A percentile compares a stretch with the other conserved stretches of the same genome.
phyloP scores from a whole-genome alignment of 1,140 invertebrate genomes.

The Diabrotica virgifera region DNA sequence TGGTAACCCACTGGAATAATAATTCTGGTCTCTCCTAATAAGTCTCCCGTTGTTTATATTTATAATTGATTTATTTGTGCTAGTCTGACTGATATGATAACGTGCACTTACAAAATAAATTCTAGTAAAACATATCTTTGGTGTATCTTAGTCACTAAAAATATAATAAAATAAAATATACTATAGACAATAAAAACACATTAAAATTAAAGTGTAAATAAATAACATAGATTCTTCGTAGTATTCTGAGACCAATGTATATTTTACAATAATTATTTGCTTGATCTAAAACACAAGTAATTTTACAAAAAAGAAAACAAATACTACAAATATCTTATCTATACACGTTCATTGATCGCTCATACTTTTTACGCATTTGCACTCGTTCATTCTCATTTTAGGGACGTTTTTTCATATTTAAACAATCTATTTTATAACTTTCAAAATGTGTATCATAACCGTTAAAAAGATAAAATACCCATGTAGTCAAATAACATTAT shows the following conservation, averaged over 20 bases:
- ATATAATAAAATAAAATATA: conserved; percentile 43
- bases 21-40: too few species aligned
- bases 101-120: conserved; percentile 40
- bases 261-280: conserved; percentile 32
- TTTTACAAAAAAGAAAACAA: conserved; percentile 19
- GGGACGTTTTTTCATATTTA: background rate
- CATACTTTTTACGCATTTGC: conserved; percentile 2
- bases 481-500: too few species aligned
- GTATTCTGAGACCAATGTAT: conserved; percentile 39
- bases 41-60: too few species aligned
- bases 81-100: conserved; percentile 39
- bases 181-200: conserved; percentile 39
- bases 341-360: conserved; percentile 23
- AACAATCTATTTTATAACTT: background rate
- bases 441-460: too few species aligned
- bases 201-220: conserved; percentile 36
- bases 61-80: conserved; percentile 6
- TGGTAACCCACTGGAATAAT: too few species aligned
- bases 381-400: background rate
- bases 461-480: too few species aligned
- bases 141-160: conserved; percentile 44
- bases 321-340: conserved; percentile 21
- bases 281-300: conserved; percentile 21
- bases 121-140: conserved; percentile 45
- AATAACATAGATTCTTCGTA: conserved; percentile 39